A percentile compares a stretch with the other conserved stretches of the same genome.
phyloP scores from a whole-genome alignment of 2,113 vertebrate genomes.

The Tretioscincus oriximinensis region DNA sequence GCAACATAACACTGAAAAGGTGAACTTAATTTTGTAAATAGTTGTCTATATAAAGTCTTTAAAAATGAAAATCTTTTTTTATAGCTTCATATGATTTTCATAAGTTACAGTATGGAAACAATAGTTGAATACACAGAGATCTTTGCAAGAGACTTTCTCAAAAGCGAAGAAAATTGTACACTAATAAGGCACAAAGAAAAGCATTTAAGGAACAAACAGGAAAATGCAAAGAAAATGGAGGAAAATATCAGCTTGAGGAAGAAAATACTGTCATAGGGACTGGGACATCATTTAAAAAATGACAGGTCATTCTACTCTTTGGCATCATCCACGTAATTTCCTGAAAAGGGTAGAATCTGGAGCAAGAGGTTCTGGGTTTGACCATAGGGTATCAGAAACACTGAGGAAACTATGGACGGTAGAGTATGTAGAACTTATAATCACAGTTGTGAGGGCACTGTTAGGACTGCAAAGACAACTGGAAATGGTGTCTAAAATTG shows the following conservation, averaged over 20 bases:
- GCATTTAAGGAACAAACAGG: background rate
- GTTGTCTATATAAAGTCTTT: background rate
- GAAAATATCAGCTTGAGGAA: no score
- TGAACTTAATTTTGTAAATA: background rate
- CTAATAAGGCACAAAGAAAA: background rate
- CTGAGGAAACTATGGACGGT: no score
- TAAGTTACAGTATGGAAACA: background rate
- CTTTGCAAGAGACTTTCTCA: fast-evolving
- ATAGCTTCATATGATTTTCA: background rate
- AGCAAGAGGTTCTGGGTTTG: no score
- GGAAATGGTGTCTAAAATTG: no score
- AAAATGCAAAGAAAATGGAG: background rate
- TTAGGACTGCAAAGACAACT: no score
- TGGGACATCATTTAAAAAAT: background rate
- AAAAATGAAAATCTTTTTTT: constrained; percentile 21
- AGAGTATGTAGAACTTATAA: no score
- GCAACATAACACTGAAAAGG: background rate
- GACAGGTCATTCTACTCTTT: background rate
- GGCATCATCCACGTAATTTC: no score
- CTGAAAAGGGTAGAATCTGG: no score
- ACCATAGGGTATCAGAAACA: no score
- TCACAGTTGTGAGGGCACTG: no score
- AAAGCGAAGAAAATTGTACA: background rate
- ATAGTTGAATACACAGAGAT: background rate
- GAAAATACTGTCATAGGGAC: background rate